phyloP scores from a whole-genome alignment of 2,113 vertebrate species.

The Nyctereutes procyonoides region DNA sequence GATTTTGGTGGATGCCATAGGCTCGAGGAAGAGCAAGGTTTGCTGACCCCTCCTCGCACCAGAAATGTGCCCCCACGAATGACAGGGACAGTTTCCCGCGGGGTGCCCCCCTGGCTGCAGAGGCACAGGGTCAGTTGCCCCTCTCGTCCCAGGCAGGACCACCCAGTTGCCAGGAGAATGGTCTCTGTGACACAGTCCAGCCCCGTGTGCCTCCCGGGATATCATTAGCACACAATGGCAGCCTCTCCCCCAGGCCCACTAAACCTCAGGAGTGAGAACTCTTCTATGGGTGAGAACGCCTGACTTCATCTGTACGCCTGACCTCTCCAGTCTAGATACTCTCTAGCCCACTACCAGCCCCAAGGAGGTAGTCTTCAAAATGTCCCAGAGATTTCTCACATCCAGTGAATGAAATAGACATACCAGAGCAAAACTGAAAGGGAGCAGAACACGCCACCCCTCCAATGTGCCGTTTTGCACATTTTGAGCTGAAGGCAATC shows the following conservation, averaged over 20 bases:
- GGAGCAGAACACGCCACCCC: background rate
- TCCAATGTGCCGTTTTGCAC: background rate
- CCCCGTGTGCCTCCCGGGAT: background rate
- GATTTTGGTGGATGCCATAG: rapidly evolving
- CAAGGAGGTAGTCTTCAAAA: background rate
- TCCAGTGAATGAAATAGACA: background rate
- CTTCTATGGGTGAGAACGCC: background rate
- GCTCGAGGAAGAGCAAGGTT: rapidly evolving
- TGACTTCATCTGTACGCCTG: background rate
- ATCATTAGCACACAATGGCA: no score
- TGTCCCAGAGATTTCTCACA: no score
- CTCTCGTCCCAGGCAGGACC: background rate
- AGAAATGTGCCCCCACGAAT: background rate
- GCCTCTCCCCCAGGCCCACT: background rate
- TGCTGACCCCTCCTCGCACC: background rate
- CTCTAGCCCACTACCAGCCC: background rate
- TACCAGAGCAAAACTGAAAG: background rate
- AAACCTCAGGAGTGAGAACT: no score
- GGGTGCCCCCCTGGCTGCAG: rapidly evolving
- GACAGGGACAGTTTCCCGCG: background rate
- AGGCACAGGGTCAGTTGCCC: rapidly evolving
- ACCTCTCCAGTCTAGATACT: background rate
- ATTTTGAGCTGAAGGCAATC: background rate
- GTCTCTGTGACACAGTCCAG: no score
- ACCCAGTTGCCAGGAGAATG: background rate